phyloP scores from a whole-genome alignment of 2,888 invertebrate genomes.

The Prosopocoilus inquinatus region DNA sequence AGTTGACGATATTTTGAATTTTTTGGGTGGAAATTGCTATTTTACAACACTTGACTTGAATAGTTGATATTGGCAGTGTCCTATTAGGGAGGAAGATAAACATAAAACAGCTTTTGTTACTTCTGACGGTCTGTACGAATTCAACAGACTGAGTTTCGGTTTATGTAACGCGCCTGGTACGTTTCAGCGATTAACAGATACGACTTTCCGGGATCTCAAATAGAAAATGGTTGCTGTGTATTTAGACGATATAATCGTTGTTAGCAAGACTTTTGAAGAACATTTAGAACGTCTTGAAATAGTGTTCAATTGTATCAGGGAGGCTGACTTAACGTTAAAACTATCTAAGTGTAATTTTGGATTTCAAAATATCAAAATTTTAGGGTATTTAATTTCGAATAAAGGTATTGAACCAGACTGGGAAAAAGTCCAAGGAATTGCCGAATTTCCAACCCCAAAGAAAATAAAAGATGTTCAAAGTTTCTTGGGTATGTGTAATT shows the following conservation, averaged over 20 bases:
- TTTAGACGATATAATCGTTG: constrained; percentile 27
- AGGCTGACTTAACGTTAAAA: constrained; percentile 7
- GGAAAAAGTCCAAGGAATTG: constrained; percentile 25
- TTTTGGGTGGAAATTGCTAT: constrained; percentile 22
- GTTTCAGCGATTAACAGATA: constrained; percentile 27
- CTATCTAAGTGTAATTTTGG: constrained; percentile 4
- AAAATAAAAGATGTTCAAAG: constrained; percentile 15
- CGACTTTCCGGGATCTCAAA: constrained; percentile 26
- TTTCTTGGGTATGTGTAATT: constrained; percentile 19
- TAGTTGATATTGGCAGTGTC: constrained; percentile 28
- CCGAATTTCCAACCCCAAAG: constrained; percentile 23
- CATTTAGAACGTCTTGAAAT: not conserved
- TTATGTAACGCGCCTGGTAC: constrained; percentile 29
- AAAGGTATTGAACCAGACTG: constrained; percentile 27
- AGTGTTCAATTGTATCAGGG: constrained; percentile 5
- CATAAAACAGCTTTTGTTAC: constrained; percentile 28
- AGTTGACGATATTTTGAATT: constrained; percentile 28
- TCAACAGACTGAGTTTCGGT: constrained; percentile 30
- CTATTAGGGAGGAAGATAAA: constrained; percentile 18
- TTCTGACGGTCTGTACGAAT: constrained; percentile 27
- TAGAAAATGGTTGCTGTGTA: constrained; percentile 28
- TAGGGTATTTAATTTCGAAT: constrained; percentile 25
- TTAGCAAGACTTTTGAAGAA: constrained; percentile 5
- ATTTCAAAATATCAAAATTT: not conserved
- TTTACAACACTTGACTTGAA: constrained; percentile 29